Percentiles rank a stretch among this genome's conserved stretches.
phyloP scores from a whole-genome alignment of 2,797 vertebrate genomes.

The Xenopus petersii region DNA sequence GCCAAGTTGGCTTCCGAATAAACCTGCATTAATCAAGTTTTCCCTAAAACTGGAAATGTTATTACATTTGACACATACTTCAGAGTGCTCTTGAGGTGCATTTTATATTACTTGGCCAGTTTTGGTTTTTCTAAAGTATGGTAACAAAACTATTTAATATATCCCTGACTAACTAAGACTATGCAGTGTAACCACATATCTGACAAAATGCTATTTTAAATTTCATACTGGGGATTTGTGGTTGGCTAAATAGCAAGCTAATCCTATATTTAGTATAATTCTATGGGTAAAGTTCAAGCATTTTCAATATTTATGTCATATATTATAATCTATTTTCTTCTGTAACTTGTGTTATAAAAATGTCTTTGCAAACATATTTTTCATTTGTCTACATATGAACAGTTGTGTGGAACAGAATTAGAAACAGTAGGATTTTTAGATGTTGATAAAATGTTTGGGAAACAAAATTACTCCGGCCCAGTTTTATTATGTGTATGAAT shows the following conservation, averaged over 20 bases:
- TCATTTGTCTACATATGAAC: no score
- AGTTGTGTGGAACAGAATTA: no score
- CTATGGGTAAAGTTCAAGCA: not conserved
- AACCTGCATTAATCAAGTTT: conserved; percentile 39
- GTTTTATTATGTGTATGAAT: no score
- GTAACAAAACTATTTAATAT: conserved; percentile 33
- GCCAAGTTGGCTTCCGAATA: conserved; percentile 31
- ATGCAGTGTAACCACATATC: conserved; percentile 20
- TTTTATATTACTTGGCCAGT: conserved; percentile 32
- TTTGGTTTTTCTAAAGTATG: conserved; percentile 19
- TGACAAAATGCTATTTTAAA: conserved; percentile 12
- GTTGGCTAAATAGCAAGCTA: conserved; percentile 8
- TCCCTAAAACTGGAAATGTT: conserved; percentile 37
- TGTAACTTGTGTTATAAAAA: no score
- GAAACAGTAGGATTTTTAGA: no score
- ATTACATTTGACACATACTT: conserved; percentile 43
- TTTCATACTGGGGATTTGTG: conserved; percentile 7
- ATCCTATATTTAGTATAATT: conserved; percentile 7
- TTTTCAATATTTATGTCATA: not conserved
- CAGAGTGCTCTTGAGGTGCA: conserved; percentile 31
- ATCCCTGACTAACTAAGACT: conserved; percentile 17
- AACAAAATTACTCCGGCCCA: no score
- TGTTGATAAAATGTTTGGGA: no score
- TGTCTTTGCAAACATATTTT: no score
- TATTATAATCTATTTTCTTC: no score